Base-by-base conservation (phyloP, 2,888 invertebrate genomes). In the Drosophila borealis region DNA sequence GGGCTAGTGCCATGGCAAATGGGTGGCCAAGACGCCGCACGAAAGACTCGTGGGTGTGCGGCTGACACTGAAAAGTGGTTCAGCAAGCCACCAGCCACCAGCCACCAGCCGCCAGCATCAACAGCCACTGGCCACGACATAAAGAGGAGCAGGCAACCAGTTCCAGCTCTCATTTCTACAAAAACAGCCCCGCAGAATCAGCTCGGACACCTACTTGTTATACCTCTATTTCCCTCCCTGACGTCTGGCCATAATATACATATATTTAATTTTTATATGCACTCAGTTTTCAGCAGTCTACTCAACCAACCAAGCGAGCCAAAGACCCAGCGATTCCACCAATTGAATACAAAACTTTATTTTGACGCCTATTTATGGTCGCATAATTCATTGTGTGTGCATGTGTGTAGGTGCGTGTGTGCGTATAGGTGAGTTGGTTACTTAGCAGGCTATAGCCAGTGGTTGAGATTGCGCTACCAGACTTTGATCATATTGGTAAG, bases 61-160 rank as follows among this genome's bases (percentile, higher is more conserved):
- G 21, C 66, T 86, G 82, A 81, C 84, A 75, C 67, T 78, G 78
- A 82, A 70, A 86, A 81, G 84, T 75, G 65, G 87, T 74, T 65
- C 51, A 59, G 56, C 51, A 56, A 63, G 71, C 65, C 42, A 53
- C 34, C 25, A 33, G 42, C 14, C 61, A 56, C 41, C 55, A 55
- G 34, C 14, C 50, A 55, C 41, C 44, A 34, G n/a, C 21, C 21
- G n/a, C 6, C 34, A 29, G 14, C 42, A 42, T n/a, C 50, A n/a
- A 29, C 29, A 59, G 41, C 59, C 49, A 34, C 25, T 21, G 19
- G 11, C 11, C 41, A 19, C 9, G 14, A 11, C 8, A 59, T 39
- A 39, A 45, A 44, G 63, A 19, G 21, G 46, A 46, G 59, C 60
- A 41, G 34, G 36, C 55, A 74, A 70, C 69, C 65, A 70, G 71